These are phyloP conservation scores for Heliconius nattereri DNA, from an alignment of 1,140 invertebrate species.

Conservation along the genomic window DNA sequence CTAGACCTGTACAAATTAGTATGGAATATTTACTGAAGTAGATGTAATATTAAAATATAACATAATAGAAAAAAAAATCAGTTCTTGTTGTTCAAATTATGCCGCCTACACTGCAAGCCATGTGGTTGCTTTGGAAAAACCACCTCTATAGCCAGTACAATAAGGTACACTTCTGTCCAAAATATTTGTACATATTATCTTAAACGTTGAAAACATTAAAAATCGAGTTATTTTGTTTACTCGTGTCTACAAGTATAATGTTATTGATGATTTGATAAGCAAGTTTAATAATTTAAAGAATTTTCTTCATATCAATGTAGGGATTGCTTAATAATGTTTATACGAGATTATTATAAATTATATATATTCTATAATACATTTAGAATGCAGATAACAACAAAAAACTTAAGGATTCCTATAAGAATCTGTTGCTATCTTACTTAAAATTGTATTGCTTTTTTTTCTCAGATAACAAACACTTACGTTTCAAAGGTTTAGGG, in stretches of 20 bases:
- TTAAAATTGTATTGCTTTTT: neutral
- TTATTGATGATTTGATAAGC: slow-evolving; percentile 8
- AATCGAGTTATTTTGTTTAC: slow-evolving; percentile 1
- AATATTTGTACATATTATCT: neutral
- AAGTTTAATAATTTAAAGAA: slow-evolving; percentile 1
- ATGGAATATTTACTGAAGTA: too few species aligned
- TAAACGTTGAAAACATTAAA: slow-evolving; percentile 13
- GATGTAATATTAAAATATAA: too few species aligned
- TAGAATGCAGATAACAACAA: neutral
- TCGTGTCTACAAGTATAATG: neutral
- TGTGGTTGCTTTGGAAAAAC: neutral
- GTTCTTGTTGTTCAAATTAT: neutral
- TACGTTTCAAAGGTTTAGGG: slow-evolving; percentile 84
- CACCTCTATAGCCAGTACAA: fast-evolving
- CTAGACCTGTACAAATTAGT: too few species aligned
- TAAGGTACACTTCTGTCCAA: neutral
- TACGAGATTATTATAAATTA: neutral
- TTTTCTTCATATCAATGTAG: neutral
- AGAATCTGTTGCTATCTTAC: neutral
- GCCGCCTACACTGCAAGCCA: neutral
- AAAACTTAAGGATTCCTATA: neutral
- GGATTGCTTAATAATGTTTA: neutral
- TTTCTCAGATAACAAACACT: slow-evolving; percentile 46
- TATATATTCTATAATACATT: neutral
- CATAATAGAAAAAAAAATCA: too few species aligned